A percentile compares a stretch with the other conserved stretches of the same genome.
phyloP scores from a whole-genome alignment of 2,797 vertebrate species.

The Choloepus didactylus region DNA sequence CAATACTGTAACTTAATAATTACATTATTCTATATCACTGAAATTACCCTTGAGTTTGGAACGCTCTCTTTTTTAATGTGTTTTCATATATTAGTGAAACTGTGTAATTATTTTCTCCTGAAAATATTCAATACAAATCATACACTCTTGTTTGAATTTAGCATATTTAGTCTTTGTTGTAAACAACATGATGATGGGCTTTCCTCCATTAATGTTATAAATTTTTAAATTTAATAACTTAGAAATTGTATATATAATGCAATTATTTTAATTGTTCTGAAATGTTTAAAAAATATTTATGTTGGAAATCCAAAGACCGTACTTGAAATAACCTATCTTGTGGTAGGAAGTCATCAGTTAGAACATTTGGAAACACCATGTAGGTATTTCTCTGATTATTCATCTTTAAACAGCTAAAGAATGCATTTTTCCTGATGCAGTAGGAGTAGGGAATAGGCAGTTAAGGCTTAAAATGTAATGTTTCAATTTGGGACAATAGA shows the following conservation, averaged over 20 bases:
- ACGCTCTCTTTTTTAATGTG: neutral
- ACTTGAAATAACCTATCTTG: neutral
- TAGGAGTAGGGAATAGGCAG: no score
- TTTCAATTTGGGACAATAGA: no score
- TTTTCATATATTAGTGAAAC: slow-evolving; percentile 20
- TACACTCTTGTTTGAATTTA: neutral
- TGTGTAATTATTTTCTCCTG: neutral
- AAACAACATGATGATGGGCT: neutral
- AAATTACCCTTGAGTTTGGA: neutral
- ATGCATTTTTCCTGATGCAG: neutral
- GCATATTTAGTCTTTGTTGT: neutral
- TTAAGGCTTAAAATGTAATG: no score
- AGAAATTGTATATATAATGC: neutral
- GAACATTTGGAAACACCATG: neutral
- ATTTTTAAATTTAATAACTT: slow-evolving; percentile 18
- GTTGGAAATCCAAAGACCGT: neutral
- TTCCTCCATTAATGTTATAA: slow-evolving; percentile 39
- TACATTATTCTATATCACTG: neutral
- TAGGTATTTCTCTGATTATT: neutral
- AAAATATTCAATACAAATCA: neutral
- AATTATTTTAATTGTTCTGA: slow-evolving; percentile 14
- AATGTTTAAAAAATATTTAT: neutral
- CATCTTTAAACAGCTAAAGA: slow-evolving; percentile 32
- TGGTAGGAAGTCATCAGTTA: slow-evolving; percentile 25
- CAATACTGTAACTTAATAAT: slow-evolving; percentile 15